Evolutionary conservation across 1,140 invertebrate species (phyloP), one percentile per base, ranked within the genome.

Genomic region (Matsumurasca onukii): DNA sequence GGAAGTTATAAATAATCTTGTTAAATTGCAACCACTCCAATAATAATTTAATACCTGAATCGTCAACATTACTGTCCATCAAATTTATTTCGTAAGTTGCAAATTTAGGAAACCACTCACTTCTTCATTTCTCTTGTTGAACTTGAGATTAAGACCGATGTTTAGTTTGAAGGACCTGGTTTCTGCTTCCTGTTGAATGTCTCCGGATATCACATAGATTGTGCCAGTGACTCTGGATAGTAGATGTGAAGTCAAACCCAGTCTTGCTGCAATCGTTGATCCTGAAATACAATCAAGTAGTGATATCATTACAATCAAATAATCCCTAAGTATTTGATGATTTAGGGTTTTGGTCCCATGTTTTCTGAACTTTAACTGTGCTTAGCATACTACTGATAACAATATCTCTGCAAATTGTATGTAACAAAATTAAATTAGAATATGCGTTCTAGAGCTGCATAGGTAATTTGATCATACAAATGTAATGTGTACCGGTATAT

Each of bases 141-240:
- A 94, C 78, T 98, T 98, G 0, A 99, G 81, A 78, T 96, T 94
- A 13, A 98, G 82, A 0, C 96, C 97, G 30, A 98, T 85, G 77
- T 98, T 98, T 25, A 89, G 76, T 76, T 88, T 90, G n/a, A 79
- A 78, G 3, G 77, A 74, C 70, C 81, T 78, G 55, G 82, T 79
- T 15, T 78, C 66, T 2, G 22, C 30, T 59, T 59, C 55, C 34
- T 45, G 34, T 13, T 76, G 72, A 31, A 79, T 81, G 3, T 80
- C 76, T 0, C 81, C 81, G 0, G 76, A 73, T 22, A 79, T 70
- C 15, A 95, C 83, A 69, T 88, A 89, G 52, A 97, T 83, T 2
- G 86, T 86, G 0, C 94, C 94, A 0, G 94, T 97, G 17, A 98
- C 86, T 25, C 92, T 85, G 0, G 92, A 90, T 57, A 98, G 76